Evolutionary conservation across 2,797 vertebrate species (phyloP).

Genomic region (Fistularia commersonii): DNA sequence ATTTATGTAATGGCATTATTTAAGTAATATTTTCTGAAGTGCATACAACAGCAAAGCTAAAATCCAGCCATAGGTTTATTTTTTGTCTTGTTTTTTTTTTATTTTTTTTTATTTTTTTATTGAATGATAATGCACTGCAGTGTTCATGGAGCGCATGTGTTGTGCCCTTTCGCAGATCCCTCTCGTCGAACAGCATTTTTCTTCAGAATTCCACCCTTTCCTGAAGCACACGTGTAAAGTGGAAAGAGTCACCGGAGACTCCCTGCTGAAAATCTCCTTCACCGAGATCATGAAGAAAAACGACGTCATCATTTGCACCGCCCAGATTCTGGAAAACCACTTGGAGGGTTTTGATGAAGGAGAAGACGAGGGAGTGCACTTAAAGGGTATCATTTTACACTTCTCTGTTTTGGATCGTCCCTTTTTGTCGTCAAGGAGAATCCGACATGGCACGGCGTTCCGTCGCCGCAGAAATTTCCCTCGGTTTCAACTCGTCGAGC

Average conservation of each 20-base stretch:
- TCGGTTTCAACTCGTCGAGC: background rate
- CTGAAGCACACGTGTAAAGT: slow-evolving; percentile 81
- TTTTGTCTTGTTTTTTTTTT: too few species aligned
- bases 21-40: too few species aligned
- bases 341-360: slow-evolving; percentile 75
- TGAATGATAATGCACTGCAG: too few species aligned
- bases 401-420: background rate
- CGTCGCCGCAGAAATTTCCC: background rate
- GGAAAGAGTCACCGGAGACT: slow-evolving; percentile 86
- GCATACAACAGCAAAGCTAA: too few species aligned
- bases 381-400: slow-evolving; percentile 78
- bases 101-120: background rate
- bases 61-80: too few species aligned
- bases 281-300: slow-evolving; percentile 79
- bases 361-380: slow-evolving; percentile 81
- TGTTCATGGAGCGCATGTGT: background rate
- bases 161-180: slow-evolving; percentile 75
- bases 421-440: background rate
- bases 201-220: slow-evolving; percentile 82
- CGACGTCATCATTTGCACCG: slow-evolving; percentile 92
- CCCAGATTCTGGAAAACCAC: slow-evolving; percentile 94
- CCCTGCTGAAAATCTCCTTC: slow-evolving; percentile 91
- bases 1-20: too few species aligned
- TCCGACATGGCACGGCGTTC: too few species aligned
- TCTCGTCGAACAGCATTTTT: slow-evolving; percentile 89